These are phyloP conservation scores for Encarsia formosa DNA, from an alignment of 2,888 invertebrate genomes.

Conservation along the genomic window DNA sequence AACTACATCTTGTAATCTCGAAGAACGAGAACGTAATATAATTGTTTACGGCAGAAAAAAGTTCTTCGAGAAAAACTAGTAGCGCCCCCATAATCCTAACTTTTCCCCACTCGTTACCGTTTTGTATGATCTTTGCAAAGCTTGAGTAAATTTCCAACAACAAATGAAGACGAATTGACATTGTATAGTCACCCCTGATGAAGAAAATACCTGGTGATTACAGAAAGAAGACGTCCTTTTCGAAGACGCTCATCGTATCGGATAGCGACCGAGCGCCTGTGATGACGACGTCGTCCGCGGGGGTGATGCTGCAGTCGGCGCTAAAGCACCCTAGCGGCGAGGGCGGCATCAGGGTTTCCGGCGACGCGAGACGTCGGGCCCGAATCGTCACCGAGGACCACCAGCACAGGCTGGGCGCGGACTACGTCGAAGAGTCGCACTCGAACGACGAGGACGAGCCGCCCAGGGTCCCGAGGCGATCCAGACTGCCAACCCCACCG, in stretches of 20 bases:
- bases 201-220: slow-evolving; percentile 34
- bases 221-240: slow-evolving; percentile 45
- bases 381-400: background rate
- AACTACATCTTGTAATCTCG: no score
- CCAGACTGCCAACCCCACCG: slow-evolving; percentile 47
- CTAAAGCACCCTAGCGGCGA: slow-evolving; percentile 31
- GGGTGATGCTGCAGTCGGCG: slow-evolving; percentile 29
- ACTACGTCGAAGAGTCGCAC: slow-evolving; percentile 43
- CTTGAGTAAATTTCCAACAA: no score
- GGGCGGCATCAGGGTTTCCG: background rate
- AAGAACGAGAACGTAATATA: no score
- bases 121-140: no score
- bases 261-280: slow-evolving; percentile 36
- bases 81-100: no score
- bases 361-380: slow-evolving; percentile 10
- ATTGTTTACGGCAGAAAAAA: no score
- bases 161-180: no score
- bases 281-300: slow-evolving; percentile 26
- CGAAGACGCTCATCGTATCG: slow-evolving; percentile 37
- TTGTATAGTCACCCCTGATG: slow-evolving; percentile 35
- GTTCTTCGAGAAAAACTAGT: no score
- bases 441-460: slow-evolving; percentile 40
- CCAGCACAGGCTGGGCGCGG: slow-evolving; percentile 35
- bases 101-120: no score
- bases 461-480: slow-evolving; percentile 34